phyloP scores from a whole-genome alignment of 2,113 vertebrate species.

The Spheniscus mendiculus region DNA sequence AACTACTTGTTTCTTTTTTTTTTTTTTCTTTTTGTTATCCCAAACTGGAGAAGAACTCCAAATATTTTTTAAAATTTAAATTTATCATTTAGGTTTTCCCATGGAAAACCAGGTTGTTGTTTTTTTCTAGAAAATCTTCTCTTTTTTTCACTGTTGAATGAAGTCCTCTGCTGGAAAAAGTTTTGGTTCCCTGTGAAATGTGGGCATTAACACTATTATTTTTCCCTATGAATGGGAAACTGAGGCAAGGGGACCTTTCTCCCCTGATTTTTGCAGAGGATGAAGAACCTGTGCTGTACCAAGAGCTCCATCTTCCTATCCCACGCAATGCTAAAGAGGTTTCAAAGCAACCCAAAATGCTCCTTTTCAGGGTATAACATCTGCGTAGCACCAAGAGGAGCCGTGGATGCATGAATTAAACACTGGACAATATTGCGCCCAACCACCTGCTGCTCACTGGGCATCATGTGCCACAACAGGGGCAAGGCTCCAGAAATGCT shows the following conservation, averaged over 20 bases:
- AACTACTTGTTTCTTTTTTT: not conserved
- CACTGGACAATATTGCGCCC: not conserved
- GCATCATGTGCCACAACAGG: not conserved
- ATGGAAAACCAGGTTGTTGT: rapidly evolving
- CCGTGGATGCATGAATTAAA: not conserved
- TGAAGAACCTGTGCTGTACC: not conserved
- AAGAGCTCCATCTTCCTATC: not conserved
- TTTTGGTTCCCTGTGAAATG: not conserved
- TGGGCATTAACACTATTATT: not conserved
- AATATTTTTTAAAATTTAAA: not conserved
- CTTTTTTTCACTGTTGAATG: not conserved
- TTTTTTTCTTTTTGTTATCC: not conserved
- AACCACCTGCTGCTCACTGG: not conserved
- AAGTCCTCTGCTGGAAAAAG: not conserved
- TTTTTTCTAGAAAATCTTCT: not conserved
- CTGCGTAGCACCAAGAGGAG: not conserved
- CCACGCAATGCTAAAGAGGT: rapidly evolving
- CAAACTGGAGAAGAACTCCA: not conserved
- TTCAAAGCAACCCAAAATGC: not conserved
- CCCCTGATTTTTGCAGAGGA: not conserved
- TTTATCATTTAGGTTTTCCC: not conserved
- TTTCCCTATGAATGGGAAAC: not conserved
- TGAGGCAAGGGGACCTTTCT: not conserved
- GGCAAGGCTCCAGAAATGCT: not conserved
- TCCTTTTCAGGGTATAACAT: not conserved